A percentile compares a stretch with the other conserved stretches of the same genome.
These are phyloP conservation scores for Centroberyx gerrardi DNA, from an alignment of 2,797 vertebrate genomes.

Conservation along the genomic window DNA sequence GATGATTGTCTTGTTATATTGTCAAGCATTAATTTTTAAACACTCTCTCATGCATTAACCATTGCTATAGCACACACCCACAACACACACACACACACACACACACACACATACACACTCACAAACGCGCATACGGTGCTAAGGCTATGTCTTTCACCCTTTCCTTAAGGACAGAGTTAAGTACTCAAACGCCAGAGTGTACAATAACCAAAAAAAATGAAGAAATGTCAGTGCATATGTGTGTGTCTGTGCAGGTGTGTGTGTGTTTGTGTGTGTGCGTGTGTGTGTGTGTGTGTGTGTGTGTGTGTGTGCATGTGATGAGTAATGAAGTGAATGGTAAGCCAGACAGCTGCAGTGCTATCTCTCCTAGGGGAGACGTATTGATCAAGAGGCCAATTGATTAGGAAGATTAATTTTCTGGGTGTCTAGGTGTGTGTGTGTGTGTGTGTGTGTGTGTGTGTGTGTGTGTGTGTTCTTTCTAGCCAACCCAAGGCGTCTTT, in stretches of 20 bases:
- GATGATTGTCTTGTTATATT: conserved; percentile 33
- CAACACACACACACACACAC: too few relatives aligned
- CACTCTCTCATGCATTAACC: conserved; percentile 36
- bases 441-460: conserved; percentile 11
- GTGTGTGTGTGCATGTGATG: neutral
- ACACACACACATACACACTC: too few relatives aligned
- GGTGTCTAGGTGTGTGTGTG: neutral
- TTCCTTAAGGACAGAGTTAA: too few relatives aligned
- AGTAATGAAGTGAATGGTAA: conserved; percentile 5
- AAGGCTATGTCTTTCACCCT: neutral
- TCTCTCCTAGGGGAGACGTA: neutral
- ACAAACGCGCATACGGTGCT: neutral
- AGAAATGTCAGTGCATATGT: neutral
- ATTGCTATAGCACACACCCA: conserved; percentile 18
- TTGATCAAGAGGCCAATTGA: conserved; percentile 29
- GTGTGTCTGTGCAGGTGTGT: neutral
- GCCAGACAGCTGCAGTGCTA: neutral
- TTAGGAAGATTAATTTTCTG: neutral
- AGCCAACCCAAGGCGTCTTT: neutral
- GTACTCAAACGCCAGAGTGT: too few relatives aligned
- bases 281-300: neutral
- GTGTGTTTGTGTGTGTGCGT: neutral
- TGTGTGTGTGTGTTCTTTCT: neutral
- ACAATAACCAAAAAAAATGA: too few relatives aligned
- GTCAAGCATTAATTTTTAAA: conserved; percentile 45